Percentiles rank a stretch among this genome's conserved stretches.
Evolutionary conservation across 2,113 vertebrate genomes (phyloP).

Genomic region (Neodontobutis hainanensis): DNA sequence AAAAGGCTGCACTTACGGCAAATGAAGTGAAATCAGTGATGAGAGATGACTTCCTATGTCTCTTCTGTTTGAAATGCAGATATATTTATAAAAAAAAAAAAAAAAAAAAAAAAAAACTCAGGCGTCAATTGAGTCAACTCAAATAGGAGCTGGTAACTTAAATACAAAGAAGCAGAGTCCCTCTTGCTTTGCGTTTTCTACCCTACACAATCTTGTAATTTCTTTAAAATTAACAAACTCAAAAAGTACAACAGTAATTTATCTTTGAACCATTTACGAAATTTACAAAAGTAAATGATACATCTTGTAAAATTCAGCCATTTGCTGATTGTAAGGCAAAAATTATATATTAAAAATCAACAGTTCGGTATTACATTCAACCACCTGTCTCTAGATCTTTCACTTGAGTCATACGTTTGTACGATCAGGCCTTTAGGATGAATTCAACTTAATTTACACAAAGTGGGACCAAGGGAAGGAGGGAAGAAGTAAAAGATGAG

Average conservation of each 20-base stretch:
- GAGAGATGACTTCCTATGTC: background rate
- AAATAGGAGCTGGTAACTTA: constrained; percentile 13
- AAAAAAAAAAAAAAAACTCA: constrained; percentile 18
- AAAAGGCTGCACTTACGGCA: constrained; percentile 20
- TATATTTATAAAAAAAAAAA: too few species aligned
- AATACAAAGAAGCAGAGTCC: constrained; percentile 31
- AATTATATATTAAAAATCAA: constrained; percentile 60
- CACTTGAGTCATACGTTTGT: constrained; percentile 42
- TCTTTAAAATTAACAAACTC: constrained; percentile 40
- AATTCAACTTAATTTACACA: background rate
- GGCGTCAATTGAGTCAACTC: constrained; percentile 27
- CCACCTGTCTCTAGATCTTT: constrained; percentile 64
- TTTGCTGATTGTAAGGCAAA: constrained; percentile 77
- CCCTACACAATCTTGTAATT: constrained; percentile 28
- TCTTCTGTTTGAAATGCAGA: background rate
- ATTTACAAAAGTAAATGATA: constrained; percentile 78
- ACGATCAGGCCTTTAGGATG: constrained; percentile 29
- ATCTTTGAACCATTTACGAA: constrained; percentile 79
- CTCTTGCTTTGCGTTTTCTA: constrained; percentile 45
- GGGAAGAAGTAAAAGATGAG: constrained; percentile 23
- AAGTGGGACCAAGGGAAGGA: background rate
- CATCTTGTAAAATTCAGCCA: constrained; percentile 74
- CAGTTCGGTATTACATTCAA: constrained; percentile 76
- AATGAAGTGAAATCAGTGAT: background rate
- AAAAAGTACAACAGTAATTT: constrained; percentile 57